Base-by-base conservation (phyloP, 1,140 invertebrate genomes). In the Propsilocerus akamusi region DNA sequence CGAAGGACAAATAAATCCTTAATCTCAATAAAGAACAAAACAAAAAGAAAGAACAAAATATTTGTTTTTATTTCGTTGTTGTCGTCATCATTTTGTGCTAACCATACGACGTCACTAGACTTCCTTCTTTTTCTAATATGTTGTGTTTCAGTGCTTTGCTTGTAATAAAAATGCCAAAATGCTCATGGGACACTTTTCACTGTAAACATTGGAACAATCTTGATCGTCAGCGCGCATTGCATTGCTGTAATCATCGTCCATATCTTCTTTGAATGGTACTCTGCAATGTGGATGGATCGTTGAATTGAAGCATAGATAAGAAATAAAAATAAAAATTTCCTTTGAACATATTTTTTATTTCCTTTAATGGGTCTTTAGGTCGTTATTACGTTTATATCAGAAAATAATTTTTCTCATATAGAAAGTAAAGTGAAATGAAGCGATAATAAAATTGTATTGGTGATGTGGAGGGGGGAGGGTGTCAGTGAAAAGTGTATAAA, bases 211-310 rank as follows among this genome's bases (percentile, higher is more conserved):
- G 48, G 48, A 51, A 8, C 30, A 34, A 24, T 24, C 28, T 24
- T 30, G 28, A 34, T 24, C 47, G 48, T 52, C 50, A 25, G 52
- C 49, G 52, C 51, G 48, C 28, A 37, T 46, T 32, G 51, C 49
- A n/a, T 22, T 28, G 20, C 34, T 26, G 47, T 50, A 49, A 25
- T 53, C 51, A 48, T 49, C 34, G 46, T 28, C 12, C 17, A 47
- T 14, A 26, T 49, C 49, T 23, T 51, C 49, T 30, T 52, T 54
- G 23, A 20, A 10, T 32, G 48, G 49, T 49, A 25, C 25, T 20
- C 20, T 25, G 32, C 28, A 50, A 51, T 17, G 24, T 49, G 11
- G 12, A 34, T 49, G 23, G 26, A 32, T 8, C 23, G 8, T 24
- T 47, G 10, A 51, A 46, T 37, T n/a, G n/a, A 37, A 30, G 10